These are phyloP conservation scores for Phylloscopus collybita DNA, from an alignment of 2,797 vertebrate genomes.

Conservation along the genomic window DNA sequence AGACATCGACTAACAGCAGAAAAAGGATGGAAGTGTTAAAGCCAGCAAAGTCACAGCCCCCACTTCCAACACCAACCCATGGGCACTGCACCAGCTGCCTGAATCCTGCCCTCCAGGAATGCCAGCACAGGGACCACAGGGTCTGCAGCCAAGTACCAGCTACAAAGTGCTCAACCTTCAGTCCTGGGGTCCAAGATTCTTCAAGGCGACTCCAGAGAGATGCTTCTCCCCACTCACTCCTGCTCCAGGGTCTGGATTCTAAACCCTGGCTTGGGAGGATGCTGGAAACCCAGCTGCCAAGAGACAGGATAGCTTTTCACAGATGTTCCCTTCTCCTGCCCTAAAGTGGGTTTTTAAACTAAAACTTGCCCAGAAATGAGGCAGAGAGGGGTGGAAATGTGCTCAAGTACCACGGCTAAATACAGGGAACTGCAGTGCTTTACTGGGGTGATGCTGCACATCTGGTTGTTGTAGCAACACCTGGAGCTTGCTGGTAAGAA, in stretches of 20 bases:
- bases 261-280: not conserved
- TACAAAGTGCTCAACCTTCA: not conserved
- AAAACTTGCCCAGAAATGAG: not conserved
- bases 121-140: not conserved
- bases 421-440: not conserved
- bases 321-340: not conserved
- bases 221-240: not conserved
- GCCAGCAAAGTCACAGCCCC: not conserved
- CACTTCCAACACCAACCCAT: not conserved
- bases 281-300: not conserved
- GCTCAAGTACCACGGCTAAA: not conserved
- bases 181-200: not conserved
- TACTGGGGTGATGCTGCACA: not conserved
- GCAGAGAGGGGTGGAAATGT: not conserved
- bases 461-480: not conserved
- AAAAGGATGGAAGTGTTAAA: not conserved
- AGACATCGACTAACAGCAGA: not conserved
- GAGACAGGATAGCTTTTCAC: not conserved
- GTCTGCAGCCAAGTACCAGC: not conserved
- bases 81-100: not conserved
- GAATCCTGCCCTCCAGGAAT: not conserved
- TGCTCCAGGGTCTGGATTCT: not conserved
- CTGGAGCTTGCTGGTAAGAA: not conserved
- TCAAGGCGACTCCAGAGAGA: rapidly evolving
- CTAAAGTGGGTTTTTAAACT: not conserved